A percentile compares a stretch with the other conserved stretches of the same genome.
Evolutionary conservation across 1,140 invertebrate species (phyloP).

Genomic region (Monomorium pharaonis): DNA sequence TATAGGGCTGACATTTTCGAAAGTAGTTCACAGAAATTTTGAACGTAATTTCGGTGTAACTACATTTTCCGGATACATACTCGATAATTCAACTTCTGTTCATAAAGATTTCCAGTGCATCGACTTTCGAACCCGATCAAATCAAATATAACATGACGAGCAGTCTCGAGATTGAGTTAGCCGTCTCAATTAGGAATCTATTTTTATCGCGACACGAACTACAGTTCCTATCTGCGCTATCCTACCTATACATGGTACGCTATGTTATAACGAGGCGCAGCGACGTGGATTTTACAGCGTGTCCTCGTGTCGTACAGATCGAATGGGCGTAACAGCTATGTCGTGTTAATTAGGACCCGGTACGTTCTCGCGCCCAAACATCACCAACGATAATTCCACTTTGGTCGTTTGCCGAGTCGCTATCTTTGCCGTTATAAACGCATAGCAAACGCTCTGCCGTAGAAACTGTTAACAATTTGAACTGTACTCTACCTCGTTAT

Average conservation of each 20-base stretch:
- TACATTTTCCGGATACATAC: neutral
- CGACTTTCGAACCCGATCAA: neutral
- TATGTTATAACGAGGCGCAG: neutral
- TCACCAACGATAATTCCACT: conserved; percentile 35
- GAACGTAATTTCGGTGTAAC: neutral
- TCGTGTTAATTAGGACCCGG: conserved; percentile 54
- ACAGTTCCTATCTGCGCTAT: neutral
- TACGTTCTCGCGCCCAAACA: conserved; percentile 47
- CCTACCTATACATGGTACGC: neutral
- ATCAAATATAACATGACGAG: neutral
- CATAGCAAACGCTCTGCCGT: neutral
- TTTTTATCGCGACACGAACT: conserved; percentile 16
- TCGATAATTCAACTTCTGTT: conserved; percentile 13
- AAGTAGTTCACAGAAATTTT: neutral
- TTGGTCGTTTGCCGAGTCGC: conserved; percentile 36
- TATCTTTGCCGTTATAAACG: conserved; percentile 27
- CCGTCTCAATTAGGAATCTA: conserved; percentile 27
- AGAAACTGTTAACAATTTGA: neutral
- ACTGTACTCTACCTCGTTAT: neutral
- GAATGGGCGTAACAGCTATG: conserved; percentile 50
- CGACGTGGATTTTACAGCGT: conserved; percentile 39
- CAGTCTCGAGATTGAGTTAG: neutral
- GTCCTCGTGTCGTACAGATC: conserved; percentile 47
- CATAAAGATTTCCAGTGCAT: neutral
- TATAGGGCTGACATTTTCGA: neutral